Percentiles rank a stretch among this genome's conserved stretches.
Evolutionary conservation across 2,888 invertebrate genomes (phyloP).

Genomic region (Entomobrya multifasciata): DNA sequence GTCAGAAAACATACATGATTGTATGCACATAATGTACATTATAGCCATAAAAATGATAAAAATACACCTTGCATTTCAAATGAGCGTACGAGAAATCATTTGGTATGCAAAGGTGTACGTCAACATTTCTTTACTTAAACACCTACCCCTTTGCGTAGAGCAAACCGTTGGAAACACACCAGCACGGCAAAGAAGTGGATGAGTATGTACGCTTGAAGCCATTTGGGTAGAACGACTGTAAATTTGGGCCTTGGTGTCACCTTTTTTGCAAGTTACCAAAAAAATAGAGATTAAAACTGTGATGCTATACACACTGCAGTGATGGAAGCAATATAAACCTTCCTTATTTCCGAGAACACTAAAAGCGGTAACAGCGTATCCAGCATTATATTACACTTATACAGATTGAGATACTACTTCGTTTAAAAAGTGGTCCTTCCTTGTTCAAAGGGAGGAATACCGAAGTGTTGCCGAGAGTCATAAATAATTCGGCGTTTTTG

Average conservation of each 20-base stretch:
- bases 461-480: constrained; percentile 1
- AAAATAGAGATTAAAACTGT: constrained; percentile 41
- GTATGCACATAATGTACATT: not conserved
- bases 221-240: constrained; percentile 85
- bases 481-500: constrained; percentile 68
- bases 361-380: not conserved
- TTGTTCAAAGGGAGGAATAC: constrained; percentile 9
- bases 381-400: not conserved
- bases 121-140: not conserved
- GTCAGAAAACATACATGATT: not conserved
- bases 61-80: constrained; percentile 32
- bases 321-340: constrained; percentile 23
- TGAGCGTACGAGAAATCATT: not conserved
- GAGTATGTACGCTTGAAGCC: constrained; percentile 87
- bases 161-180: constrained; percentile 86
- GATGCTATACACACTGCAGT: not conserved
- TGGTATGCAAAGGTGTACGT: not conserved
- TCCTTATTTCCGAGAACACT: constrained; percentile 26
- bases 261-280: constrained; percentile 81
- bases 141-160: constrained; percentile 85
- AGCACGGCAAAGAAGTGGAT: constrained; percentile 87
- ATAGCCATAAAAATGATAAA: too few species aligned
- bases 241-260: constrained; percentile 86
- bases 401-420: too few species aligned
- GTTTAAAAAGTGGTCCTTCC: not conserved